Evolutionary conservation across 2,113 vertebrate species (phyloP).

Genomic region (Pelmatolapia mariae): DNA sequence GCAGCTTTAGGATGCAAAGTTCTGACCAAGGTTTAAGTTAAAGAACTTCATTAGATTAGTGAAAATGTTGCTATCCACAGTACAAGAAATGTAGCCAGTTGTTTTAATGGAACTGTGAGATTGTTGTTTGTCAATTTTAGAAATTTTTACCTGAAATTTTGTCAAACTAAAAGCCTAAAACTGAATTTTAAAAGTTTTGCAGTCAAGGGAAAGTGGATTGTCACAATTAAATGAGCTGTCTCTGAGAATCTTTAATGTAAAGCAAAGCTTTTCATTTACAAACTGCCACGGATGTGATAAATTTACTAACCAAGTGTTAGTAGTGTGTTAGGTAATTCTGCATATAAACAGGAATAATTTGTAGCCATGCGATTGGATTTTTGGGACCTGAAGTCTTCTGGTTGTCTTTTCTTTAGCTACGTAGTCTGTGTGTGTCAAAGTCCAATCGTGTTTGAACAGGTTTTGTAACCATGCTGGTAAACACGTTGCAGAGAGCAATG

Average conservation of each 20-base stretch:
- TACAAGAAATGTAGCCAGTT: neutral
- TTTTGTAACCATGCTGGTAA: neutral
- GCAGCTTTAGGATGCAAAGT: neutral
- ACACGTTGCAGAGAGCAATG: neutral
- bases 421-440: neutral
- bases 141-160: neutral
- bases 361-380: neutral
- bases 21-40: neutral
- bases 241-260: neutral
- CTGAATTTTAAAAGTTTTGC: neutral
- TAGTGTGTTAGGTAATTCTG: neutral
- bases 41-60: neutral
- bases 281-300: neutral
- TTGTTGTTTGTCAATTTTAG: neutral
- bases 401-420: neutral
- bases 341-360: neutral
- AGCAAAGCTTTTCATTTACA: neutral
- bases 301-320: neutral
- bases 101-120: neutral
- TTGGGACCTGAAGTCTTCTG: neutral
- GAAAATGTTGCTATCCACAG: neutral
- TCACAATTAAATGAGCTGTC: neutral
- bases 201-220: neutral
- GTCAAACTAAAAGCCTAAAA: neutral
- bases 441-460: neutral